Conservation (phyloP, 2,113 vertebrate species). For the Saguinus imperator region DNA sequence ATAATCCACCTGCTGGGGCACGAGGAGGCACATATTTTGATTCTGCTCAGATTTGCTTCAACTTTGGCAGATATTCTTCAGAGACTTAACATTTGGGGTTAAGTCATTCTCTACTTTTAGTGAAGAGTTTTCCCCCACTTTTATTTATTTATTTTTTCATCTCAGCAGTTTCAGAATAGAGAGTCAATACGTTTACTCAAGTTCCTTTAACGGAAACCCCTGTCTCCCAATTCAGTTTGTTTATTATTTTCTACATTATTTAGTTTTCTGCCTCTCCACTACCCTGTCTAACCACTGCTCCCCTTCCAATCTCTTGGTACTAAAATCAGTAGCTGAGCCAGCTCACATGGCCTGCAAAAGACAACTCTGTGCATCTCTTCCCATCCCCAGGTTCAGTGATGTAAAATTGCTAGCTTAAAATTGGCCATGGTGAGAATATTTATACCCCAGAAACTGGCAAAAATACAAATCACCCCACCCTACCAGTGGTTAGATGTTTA, state of each 20-base stretch:
- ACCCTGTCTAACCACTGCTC: background rate
- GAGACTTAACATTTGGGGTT: background rate
- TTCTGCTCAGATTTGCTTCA: background rate
- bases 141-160: background rate
- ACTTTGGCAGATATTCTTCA: background rate
- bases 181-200: background rate
- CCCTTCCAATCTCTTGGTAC: background rate
- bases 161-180: background rate
- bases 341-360: background rate
- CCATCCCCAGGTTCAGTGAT: background rate
- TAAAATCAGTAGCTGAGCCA: background rate
- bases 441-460: background rate
- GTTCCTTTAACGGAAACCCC: background rate
- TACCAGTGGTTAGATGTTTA: background rate
- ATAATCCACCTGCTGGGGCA: background rate
- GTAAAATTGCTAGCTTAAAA: background rate
- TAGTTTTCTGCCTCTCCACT: background rate
- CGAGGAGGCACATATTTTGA: background rate
- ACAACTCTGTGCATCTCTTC: background rate
- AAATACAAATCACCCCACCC: fast-evolving
- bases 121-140: background rate
- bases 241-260: background rate
- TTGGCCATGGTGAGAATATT: background rate
- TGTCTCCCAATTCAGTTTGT: background rate
- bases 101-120: background rate